Evolutionary conservation across 2,888 invertebrate species (phyloP).

Genomic region (Cantharis flavilabris): DNA sequence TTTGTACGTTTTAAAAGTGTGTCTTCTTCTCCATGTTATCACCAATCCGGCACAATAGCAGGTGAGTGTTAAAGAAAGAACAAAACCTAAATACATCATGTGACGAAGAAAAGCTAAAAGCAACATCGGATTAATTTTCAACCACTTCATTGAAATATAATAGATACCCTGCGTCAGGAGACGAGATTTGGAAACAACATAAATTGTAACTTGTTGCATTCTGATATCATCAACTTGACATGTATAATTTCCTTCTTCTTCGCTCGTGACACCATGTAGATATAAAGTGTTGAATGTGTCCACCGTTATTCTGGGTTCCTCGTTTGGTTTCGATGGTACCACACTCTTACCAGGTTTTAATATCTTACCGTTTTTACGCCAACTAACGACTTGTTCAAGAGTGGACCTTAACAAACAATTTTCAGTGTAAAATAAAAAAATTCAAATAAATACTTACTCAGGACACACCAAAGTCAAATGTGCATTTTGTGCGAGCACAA

Average conservation of each 20-base stretch:
- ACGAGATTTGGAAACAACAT: conserved; percentile 58
- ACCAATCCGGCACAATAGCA: conserved; percentile 64
- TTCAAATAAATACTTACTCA: conserved; percentile 50
- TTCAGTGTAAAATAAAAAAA: not conserved
- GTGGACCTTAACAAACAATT: conserved; percentile 49
- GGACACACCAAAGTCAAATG: conserved; percentile 62
- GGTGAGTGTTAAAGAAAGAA: conserved; percentile 60
- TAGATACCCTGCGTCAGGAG: conserved; percentile 58
- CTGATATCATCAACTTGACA: conserved; percentile 67
- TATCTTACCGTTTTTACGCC: conserved; percentile 60
- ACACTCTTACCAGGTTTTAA: conserved; percentile 55
- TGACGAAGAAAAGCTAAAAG: conserved; percentile 62
- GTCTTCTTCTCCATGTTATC: conserved; percentile 58
- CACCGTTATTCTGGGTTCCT: conserved; percentile 58
- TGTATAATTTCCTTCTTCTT: conserved; percentile 71
- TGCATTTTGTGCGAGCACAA: conserved; percentile 59
- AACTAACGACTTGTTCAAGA: conserved; percentile 58
- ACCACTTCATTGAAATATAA: not conserved
- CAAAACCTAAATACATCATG: conserved; percentile 62
- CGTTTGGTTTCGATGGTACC: conserved; percentile 44
- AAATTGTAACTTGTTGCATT: conserved; percentile 60
- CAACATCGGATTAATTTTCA: not conserved
- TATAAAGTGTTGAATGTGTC: conserved; percentile 63
- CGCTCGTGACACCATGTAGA: conserved; percentile 62
- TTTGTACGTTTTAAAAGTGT: conserved; percentile 53